phyloP scores from a whole-genome alignment of 2,797 vertebrate species.

The Acrossocheilus wenchowensis region DNA sequence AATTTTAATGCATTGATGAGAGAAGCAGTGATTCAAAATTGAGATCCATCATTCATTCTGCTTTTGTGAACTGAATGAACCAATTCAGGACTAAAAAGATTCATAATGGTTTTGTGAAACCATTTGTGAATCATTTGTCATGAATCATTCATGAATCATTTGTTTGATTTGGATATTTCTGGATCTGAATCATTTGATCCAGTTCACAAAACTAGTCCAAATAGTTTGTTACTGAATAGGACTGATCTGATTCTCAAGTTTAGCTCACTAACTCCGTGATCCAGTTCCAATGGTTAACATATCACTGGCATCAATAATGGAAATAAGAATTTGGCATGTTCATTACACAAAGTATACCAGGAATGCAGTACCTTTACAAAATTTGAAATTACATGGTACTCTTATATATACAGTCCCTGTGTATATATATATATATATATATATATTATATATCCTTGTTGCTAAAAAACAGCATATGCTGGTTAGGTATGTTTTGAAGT shows the following conservation, averaged over 20 bases:
- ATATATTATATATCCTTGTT: too few relatives aligned
- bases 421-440: too few relatives aligned
- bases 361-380: not conserved
- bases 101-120: too few relatives aligned
- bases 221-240: not conserved
- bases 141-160: not conserved
- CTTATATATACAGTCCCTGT: not conserved
- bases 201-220: not conserved
- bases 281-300: not conserved
- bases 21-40: too few relatives aligned
- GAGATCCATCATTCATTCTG: too few relatives aligned
- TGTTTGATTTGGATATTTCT: not conserved
- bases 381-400: not conserved
- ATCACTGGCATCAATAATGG: not conserved
- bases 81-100: too few relatives aligned
- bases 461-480: too few relatives aligned
- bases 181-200: not conserved
- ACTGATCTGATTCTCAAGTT: not conserved
- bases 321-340: not conserved
- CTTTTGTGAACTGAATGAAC: too few relatives aligned
- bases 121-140: too few relatives aligned
- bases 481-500: too few relatives aligned
- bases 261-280: not conserved
- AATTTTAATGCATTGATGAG: too few relatives aligned
- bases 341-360: not conserved